Conservation (phyloP, 1,140 invertebrate species). For the Drosophila melanica region DNA sequence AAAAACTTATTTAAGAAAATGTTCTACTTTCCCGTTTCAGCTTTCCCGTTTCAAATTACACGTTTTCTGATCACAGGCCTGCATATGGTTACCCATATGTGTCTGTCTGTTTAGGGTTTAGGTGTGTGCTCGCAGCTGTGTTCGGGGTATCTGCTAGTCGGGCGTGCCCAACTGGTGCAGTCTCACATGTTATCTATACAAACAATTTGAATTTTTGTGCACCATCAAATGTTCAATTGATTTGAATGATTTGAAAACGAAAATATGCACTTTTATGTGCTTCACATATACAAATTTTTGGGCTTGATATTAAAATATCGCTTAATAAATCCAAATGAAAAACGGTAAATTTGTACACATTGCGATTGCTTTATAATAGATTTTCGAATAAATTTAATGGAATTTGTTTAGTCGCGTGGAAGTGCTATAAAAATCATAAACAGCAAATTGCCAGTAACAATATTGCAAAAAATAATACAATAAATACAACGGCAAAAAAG, state of each 20-base stretch:
- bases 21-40: too few relatives aligned
- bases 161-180: too few relatives aligned
- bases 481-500: slow-evolving; percentile 12
- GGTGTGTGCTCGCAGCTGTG: too few relatives aligned
- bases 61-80: too few relatives aligned
- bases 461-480: slow-evolving; percentile 9
- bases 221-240: slow-evolving; percentile 10
- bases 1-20: too few relatives aligned
- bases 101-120: too few relatives aligned
- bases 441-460: slow-evolving; percentile 41
- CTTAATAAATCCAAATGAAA: slow-evolving; percentile 55
- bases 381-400: slow-evolving; percentile 61
- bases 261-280: slow-evolving; percentile 21
- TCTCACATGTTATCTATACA: too few relatives aligned
- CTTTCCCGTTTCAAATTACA: too few relatives aligned
- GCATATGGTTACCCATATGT: too few relatives aligned
- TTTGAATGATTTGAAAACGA: slow-evolving; percentile 12
- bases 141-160: too few relatives aligned
- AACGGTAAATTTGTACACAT: slow-evolving; percentile 37
- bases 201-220: background rate
- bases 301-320: slow-evolving; percentile 13
- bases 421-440: slow-evolving; percentile 74
- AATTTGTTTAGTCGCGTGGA: slow-evolving; percentile 73
- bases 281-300: background rate
- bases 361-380: slow-evolving; percentile 48